Evolutionary conservation across 2,113 vertebrate species (phyloP), one percentile per base, ranked within the genome.

Genomic region (Pogonocichla stellata): DNA sequence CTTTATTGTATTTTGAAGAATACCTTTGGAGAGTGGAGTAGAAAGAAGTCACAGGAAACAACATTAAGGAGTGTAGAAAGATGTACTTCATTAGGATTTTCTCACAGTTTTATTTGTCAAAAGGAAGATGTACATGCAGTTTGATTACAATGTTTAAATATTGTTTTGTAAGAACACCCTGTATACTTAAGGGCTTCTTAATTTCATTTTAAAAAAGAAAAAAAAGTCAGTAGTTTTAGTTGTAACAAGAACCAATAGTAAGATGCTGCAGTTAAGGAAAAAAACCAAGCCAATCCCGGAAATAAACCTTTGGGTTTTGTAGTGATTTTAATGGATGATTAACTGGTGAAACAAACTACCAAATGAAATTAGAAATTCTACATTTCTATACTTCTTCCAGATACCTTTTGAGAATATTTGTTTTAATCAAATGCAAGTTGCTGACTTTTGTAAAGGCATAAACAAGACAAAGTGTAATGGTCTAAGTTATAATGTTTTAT

Each of bases 201-300:
- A 69, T 48, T 10, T 64, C 0, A 0, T n/a, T 34, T 5, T 8
- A 19, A 18, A 56, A 47, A 9, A 5, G 2, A n/a, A 14, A 15
- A 34, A 58, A 48, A 48, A 48, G 24, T 48, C 48, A 24, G 23
- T 14, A 26, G 48, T 25, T 50, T 26, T 53, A 47, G 4, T 60
- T n/a, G 14, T 47, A 38, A 40, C 25, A 54, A 61, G 11, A 91
- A 60, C 8, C 4, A 60, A 24, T 23, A 42, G 3, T 12, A 75
- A 61, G 42, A 47, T 56, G 4, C 5, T 77, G 4, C 11, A 42
- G 12, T 43, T 31, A 47, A 50, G 48, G n/a, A 13, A 33, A 9
- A 24, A 13, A 34, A n/a, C n/a, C n/a, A 57, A n/a, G 6, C 20
- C 31, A 13, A 54, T 15, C 8, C 33, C 61, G 47, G 6, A 88